These are phyloP conservation scores for Leptoteleia sp. DNA, from an alignment of 1,140 invertebrate species.

Conservation along the genomic window DNA sequence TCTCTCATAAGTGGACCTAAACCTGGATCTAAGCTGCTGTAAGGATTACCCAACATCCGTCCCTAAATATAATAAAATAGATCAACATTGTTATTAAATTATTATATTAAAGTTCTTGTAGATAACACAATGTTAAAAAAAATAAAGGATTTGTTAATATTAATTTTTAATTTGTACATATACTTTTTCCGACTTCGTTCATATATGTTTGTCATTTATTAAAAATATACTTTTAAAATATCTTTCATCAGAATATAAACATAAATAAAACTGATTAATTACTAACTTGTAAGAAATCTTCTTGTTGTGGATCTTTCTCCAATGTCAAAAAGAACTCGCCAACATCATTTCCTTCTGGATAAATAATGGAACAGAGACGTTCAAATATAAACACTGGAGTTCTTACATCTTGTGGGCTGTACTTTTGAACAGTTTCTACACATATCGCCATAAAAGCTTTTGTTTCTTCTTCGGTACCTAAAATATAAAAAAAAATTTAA, in stretches of 20 bases:
- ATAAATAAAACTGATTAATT: too few species aligned
- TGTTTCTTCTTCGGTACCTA: conserved; percentile 96
- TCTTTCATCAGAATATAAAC: too few species aligned
- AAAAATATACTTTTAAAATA: too few species aligned
- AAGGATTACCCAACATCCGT: conserved; percentile 98
- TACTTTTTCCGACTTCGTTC: too few species aligned
- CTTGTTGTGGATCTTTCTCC: conserved; percentile 99
- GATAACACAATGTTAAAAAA: too few species aligned
- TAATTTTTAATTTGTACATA: too few species aligned
- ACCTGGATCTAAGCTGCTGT: conserved; percentile 95
- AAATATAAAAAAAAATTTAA: conserved; percentile 79
- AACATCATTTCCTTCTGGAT: conserved; percentile 98
- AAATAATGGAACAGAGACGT: conserved; percentile 97
- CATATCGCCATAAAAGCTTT: conserved; percentile 98
- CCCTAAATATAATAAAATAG: conserved; percentile 84
- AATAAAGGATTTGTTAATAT: too few species aligned
- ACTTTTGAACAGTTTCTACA: conserved; percentile 97
- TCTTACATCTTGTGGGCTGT: conserved; percentile 93
- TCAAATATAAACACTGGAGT: conserved; percentile 99
- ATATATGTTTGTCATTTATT: too few species aligned
- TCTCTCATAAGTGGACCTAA: conserved; percentile 98
- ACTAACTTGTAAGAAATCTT: conserved; percentile 95
- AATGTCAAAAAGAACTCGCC: conserved; percentile 97
- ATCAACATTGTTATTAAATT: conserved; percentile 32
- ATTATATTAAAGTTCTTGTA: conserved; percentile 32